Conservation (phyloP, 2,113 vertebrate genomes). For the Calidris pugnax region DNA sequence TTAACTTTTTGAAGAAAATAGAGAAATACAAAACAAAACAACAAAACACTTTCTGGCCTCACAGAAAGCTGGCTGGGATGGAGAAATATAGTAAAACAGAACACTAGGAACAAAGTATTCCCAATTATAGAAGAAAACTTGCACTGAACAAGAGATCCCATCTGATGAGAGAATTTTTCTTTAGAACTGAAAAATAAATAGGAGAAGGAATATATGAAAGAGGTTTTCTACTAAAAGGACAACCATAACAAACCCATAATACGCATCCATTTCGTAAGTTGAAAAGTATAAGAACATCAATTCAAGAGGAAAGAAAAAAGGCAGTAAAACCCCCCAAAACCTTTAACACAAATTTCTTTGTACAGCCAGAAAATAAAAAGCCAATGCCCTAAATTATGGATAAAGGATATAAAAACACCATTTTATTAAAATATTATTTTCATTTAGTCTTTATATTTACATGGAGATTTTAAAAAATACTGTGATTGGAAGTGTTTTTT, state of each 20-base stretch:
- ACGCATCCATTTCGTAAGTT: not conserved
- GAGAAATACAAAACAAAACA: not conserved
- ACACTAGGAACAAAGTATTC: not conserved
- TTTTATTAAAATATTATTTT: not conserved
- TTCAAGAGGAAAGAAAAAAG: not conserved
- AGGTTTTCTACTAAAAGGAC: not conserved
- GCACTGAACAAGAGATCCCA: not conserved
- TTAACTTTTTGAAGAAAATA: not conserved
- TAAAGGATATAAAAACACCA: not conserved
- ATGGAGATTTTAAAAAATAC: not conserved
- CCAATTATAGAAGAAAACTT: not conserved
- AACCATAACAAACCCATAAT: not conserved
- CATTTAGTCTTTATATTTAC: not conserved
- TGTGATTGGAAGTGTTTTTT: not conserved
- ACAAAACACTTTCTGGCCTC: not conserved
- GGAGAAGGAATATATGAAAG: not conserved
- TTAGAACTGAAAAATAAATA: not conserved
- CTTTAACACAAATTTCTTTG: not conserved
- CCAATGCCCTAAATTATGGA: no score
- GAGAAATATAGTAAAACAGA: not conserved
- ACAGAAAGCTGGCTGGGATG: not conserved
- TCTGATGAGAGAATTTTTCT: not conserved
- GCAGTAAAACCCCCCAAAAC: not conserved
- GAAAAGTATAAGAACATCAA: not conserved
- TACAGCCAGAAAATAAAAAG: not conserved